A percentile compares a stretch with the other conserved stretches of the same genome.
Conservation (phyloP, 92 coral and sea anemone species). For the Epizoanthus illoricatus region DNA sequence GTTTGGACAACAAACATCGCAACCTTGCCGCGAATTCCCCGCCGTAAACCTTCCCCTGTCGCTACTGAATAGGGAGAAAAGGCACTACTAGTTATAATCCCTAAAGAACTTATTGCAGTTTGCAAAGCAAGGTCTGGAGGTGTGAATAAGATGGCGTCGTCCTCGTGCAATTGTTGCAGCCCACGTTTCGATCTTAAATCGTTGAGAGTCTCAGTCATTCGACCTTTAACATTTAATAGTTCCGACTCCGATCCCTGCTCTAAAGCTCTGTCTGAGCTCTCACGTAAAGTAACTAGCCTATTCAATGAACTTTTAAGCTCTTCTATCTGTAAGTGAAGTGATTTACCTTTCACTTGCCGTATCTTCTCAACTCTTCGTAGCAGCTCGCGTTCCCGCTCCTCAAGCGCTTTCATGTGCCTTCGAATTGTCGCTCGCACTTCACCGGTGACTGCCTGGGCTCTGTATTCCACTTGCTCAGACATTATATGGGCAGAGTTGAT, state of each 20-base stretch:
- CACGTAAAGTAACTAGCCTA: slow-evolving; percentile 61
- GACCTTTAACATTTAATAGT: slow-evolving; percentile 67
- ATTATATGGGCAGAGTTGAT: slow-evolving; percentile 70
- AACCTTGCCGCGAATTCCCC: slow-evolving; percentile 92
- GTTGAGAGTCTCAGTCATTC: slow-evolving; percentile 83
- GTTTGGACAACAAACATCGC: slow-evolving; percentile 95
- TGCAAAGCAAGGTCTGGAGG: slow-evolving; percentile 97
- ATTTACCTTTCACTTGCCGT: slow-evolving; percentile 96
- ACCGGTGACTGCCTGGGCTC: slow-evolving; percentile 78
- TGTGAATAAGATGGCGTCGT: slow-evolving; percentile 97
- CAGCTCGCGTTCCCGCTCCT: slow-evolving; percentile 92
- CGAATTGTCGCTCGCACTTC: slow-evolving; percentile 89
- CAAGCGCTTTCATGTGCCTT: slow-evolving; percentile 91
- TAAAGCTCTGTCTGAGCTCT: slow-evolving; percentile 76
- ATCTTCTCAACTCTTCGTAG: slow-evolving; percentile 98
- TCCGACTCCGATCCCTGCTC: slow-evolving; percentile 81
- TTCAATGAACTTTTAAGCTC: slow-evolving; percentile 77
- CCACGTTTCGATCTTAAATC: slow-evolving; percentile 91
- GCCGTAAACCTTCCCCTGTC: slow-evolving; percentile 90
- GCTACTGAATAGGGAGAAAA: slow-evolving; percentile 87
- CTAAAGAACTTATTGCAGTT: slow-evolving; percentile 96
- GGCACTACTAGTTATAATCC: slow-evolving; percentile 93
- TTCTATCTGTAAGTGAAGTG: slow-evolving; percentile 90
- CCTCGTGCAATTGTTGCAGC: slow-evolving; percentile 86
- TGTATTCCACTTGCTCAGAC: slow-evolving; percentile 82